Evolutionary conservation across 2,113 vertebrate genomes (phyloP).

Genomic region (Chamaea fasciata): DNA sequence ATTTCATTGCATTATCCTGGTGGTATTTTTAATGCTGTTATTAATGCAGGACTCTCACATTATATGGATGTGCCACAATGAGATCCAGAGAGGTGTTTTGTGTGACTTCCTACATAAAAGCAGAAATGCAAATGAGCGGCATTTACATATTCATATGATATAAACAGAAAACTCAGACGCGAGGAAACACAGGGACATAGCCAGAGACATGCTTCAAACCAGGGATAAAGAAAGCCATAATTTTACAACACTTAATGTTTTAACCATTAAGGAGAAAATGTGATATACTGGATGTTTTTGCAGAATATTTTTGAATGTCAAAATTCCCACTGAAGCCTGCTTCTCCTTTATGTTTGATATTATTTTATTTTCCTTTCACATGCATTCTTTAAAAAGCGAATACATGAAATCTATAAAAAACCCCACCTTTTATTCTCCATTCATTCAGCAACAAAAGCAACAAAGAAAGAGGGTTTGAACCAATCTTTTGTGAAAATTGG

Average conservation of each 20-base stretch:
- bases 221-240: neutral
- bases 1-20: neutral
- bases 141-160: neutral
- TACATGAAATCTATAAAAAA: neutral
- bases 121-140: conserved; percentile 9
- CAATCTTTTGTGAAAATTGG: neutral
- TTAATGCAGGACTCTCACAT: neutral
- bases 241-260: neutral
- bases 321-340: neutral
- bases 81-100: conserved; percentile 2
- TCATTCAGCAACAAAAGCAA: neutral
- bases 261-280: conserved; percentile 16
- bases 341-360: neutral
- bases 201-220: neutral
- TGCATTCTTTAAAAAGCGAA: neutral
- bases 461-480: neutral
- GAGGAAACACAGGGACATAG: neutral
- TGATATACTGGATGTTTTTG: neutral
- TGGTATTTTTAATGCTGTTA: neutral
- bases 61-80: neutral
- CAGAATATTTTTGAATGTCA: neutral
- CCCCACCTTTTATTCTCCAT: neutral
- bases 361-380: conserved; percentile 12
- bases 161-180: neutral
- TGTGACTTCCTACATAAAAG: conserved; percentile 24